Evolutionary conservation across 2,113 vertebrate species (phyloP), one percentile per base, ranked within the genome.

Genomic region (Choloepus hoffmanni): DNA sequence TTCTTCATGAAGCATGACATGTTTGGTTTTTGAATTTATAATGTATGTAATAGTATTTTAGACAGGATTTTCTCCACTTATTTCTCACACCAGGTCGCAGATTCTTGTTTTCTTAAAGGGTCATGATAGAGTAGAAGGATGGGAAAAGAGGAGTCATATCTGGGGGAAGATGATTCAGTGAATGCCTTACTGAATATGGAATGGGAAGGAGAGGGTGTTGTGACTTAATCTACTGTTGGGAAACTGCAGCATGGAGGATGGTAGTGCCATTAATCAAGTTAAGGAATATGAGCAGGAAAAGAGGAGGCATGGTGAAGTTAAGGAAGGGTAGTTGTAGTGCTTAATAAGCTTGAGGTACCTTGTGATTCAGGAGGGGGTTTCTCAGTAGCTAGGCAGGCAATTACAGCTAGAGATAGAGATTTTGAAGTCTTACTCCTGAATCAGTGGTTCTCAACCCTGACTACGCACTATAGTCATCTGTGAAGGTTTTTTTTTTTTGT

Each of bases 11-110:
- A 99, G 98, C 99, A 99, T 99, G 63, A 98, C 98, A 97, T 0
- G 99, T 99, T 78, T 99, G 98, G 33, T 98, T 98, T 16, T 96
- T 89, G 97, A 99, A 99, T 84, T 99, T 77, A 85, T 98, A 98
- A 58, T 58, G 16, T 58, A 40, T 98, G 98, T 95, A 95, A 6
- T 90, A 99, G 95, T 92, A 99, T 99, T 95, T 76, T 98, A 11
- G 97, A 24, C 99, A 99, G 99, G n/a, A 98, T 99, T 48, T 99
- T 99, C 30, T 91, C 95, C 62, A 99, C 99, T 1, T 21, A 21
- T 94, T 96, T 77, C 0, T 97, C 28, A 99, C 97, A 19, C 99
- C 99, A 0, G 36, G 88, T 95, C 97, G 98, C 53, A 99, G 98
- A 79, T 96, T 68, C 53, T 15, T 3, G 94, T 99, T 99, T 98